Evolutionary conservation across 2,888 invertebrate species (phyloP), one percentile per base, ranked within the genome.

Genomic region (Clunio marinus): DNA sequence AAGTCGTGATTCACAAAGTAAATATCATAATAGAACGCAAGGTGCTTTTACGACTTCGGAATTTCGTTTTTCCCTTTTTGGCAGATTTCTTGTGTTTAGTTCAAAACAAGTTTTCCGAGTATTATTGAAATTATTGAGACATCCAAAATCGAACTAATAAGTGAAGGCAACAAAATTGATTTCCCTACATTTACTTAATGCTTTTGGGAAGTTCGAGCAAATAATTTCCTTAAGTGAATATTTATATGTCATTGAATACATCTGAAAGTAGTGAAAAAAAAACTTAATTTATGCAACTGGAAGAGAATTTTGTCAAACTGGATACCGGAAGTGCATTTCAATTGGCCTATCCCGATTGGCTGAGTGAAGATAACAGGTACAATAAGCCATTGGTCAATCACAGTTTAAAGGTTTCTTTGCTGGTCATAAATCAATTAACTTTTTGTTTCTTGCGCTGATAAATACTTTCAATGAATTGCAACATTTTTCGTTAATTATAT

Each of bases 271-370:
- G 17, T 51, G 51, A 20, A 25, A 27, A 10, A 27, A 28, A 27
- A 28, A 17, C 46, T 65, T 46, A 17, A 35, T 68, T 68, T 68
- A 68, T 68, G 68, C 57, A 68, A 57, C 58, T 41, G 22, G 17
- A 58, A 69, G 66, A 65, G 62, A 69, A 69, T 10, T 46, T 24
- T 65, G 58, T 72, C 71, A 74, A 73, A 71, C 78, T 79, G 79
- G 78, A 79, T 76, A 76, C 76, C 71, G 76, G 75, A 70, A 75
- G 75, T 73, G 75, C 76, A 71, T 79, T 76, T 73, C 76, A 77
- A 70, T 74, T 78, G 71, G 77, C 78, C 73, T 79, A 79, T 71
- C 77, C 72, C 72, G 78, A 78, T 73, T 79, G 79, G 79, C 76
- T 78, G 71, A 74, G 76, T 70, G 79, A 78, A 71, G 75, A 77